These are phyloP conservation scores for Falco novaeseelandiae DNA, from an alignment of 2,797 vertebrate species.

Conservation along the genomic window DNA sequence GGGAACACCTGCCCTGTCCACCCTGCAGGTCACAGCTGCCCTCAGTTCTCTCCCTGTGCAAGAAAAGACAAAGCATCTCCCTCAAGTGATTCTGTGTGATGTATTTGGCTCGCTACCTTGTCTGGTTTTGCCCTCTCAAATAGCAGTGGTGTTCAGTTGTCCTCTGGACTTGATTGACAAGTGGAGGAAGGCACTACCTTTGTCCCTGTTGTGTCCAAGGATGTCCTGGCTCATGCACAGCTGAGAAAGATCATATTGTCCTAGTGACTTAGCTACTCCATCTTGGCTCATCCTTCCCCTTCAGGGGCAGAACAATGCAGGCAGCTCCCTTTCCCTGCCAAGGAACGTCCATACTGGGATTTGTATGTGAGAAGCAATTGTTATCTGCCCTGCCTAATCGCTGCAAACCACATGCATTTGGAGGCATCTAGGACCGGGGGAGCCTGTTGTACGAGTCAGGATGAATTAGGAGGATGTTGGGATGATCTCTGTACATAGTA, in stretches of 20 bases:
- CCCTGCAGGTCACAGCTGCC: background rate
- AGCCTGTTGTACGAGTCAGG: background rate
- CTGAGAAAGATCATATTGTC: background rate
- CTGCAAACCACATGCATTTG: background rate
- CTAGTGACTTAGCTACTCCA: background rate
- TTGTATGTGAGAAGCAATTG: background rate
- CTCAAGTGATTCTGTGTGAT: background rate
- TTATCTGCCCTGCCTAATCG: background rate
- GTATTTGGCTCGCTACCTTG: background rate
- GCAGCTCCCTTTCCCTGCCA: background rate
- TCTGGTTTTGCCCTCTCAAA: background rate
- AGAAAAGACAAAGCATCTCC: background rate
- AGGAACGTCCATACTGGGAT: background rate
- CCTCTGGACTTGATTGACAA: background rate
- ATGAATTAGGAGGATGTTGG: constrained; percentile 36
- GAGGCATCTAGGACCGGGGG: constrained; percentile 4
- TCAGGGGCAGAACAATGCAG: background rate
- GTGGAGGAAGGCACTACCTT: background rate
- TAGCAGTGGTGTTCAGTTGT: background rate
- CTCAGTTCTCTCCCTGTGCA: background rate
- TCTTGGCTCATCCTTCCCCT: background rate
- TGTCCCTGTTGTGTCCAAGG: background rate
- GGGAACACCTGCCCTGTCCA: background rate
- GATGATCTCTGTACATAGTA: background rate
- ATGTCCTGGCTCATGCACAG: background rate